Base-by-base conservation (phyloP, 2,888 invertebrate species). In the Leucania comma region DNA sequence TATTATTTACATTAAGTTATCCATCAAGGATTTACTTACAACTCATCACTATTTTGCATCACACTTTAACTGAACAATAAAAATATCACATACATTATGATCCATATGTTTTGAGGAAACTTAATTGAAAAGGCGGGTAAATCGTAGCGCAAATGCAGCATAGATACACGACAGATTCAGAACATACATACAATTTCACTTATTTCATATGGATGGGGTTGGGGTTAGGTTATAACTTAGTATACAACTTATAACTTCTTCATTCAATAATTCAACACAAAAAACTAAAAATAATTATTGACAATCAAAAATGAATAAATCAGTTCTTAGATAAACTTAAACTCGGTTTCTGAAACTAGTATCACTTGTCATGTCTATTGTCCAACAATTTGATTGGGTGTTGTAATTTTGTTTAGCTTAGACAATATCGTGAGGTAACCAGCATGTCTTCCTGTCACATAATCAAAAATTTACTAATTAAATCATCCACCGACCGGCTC, bases 1-100 rank as follows among this genome's bases (percentile, higher is more conserved):
- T 42, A 68, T 50, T 84, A 84, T 84, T 84, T 84, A 84, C 84
- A 84, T 72, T 54, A 63, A 46, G 20, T 42, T 58, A 63, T 62
- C 62, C 70, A 68, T 74, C 57, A 64, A 68, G 62, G 70, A 79
- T 38, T 71, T 42, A 42, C 42, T 48, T 70, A 35, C 46, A 71
- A 53, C 32, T 53, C 29, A 71, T 50, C 24, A 66, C 38, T 63
- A 59, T 60, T 63, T 51, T 66, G 48, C 9, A 68, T 32, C 38
- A 63, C 26, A 65, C n/a, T n/a, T 35, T 24, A 61, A 35, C 12
- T 59, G 69, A 71, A 67, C 51, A 69, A 66, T 57, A 75, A 62
- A 74, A 72, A 80, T 81, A 81, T 83, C 83, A 81, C 83, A 80
- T 68, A 68, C 29, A 59, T 58, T 75, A 75, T 61, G 65, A 63